Percentiles rank a stretch among this genome's conserved stretches.
phyloP scores from a whole-genome alignment of 2,888 invertebrate species.

The Bombyx huttoni region DNA sequence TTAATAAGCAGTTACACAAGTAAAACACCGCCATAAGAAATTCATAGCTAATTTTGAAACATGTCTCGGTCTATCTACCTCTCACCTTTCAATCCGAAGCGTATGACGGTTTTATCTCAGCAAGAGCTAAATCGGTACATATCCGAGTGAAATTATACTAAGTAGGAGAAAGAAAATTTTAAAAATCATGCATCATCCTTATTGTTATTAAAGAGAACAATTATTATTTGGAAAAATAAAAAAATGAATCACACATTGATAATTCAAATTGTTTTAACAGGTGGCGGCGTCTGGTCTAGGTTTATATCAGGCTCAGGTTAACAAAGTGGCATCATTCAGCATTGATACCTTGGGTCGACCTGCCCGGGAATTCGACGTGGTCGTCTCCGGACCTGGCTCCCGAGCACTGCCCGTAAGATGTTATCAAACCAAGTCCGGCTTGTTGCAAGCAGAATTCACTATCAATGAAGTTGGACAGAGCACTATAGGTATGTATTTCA shows the following conservation, averaged over 20 bases:
- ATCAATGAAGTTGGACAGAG: slow-evolving; percentile 82
- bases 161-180: too few species aligned
- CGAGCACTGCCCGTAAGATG: slow-evolving; percentile 91
- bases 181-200: too few species aligned
- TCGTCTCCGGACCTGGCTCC: slow-evolving; percentile 86
- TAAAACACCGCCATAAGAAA: too few species aligned
- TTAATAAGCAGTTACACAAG: too few species aligned
- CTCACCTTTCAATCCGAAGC: too few species aligned
- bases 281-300: slow-evolving; percentile 85
- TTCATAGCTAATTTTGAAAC: too few species aligned
- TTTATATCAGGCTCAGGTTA: slow-evolving; percentile 87
- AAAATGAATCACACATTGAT: neutral
- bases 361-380: slow-evolving; percentile 91
- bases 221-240: too few species aligned
- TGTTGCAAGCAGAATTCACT: slow-evolving; percentile 94
- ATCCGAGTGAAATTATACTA: too few species aligned
- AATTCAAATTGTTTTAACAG: slow-evolving; percentile 16
- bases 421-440: slow-evolving; percentile 96
- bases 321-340: slow-evolving; percentile 87
- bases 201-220: too few species aligned
- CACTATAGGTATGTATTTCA: slow-evolving; percentile 66
- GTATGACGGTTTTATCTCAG: too few species aligned
- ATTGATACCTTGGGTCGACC: slow-evolving; percentile 90
- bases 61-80: too few species aligned
- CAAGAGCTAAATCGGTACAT: too few species aligned